A percentile compares a stretch with the other conserved stretches of the same genome.
Evolutionary conservation across 2,888 invertebrate species (phyloP).

Genomic region (Podabrus alpinus): DNA sequence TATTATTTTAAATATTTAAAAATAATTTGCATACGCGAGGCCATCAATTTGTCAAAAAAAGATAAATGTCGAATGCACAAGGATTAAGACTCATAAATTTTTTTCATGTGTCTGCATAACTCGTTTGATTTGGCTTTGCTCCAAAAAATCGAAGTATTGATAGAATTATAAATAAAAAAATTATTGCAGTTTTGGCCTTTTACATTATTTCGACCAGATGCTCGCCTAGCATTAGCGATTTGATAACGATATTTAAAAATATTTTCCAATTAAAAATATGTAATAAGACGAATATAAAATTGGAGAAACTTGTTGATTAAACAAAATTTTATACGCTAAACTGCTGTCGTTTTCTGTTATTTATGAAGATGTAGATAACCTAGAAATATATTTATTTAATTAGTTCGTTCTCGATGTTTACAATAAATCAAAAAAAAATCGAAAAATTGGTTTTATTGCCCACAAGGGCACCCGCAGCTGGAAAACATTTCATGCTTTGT

Average conservation of each 20-base stretch:
- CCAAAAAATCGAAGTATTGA: not conserved
- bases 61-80: not conserved
- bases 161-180: not conserved
- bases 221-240: not conserved
- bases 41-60: not conserved
- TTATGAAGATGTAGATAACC: not conserved
- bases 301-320: not conserved
- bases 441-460: not conserved
- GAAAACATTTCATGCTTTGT: too few relatives aligned
- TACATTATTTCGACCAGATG: not conserved
- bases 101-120: not conserved
- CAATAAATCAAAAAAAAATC: not conserved
- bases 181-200: not conserved
- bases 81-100: not conserved
- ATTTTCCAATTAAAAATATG: not conserved
- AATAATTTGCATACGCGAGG: not conserved
- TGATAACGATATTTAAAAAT: not conserved
- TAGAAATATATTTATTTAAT: not conserved
- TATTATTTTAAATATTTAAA: not conserved
- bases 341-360: constrained; percentile 2
- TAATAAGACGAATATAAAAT: not conserved
- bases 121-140: not conserved
- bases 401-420: not conserved
- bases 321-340: not conserved
- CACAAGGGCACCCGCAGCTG: not conserved